Percentiles rank a stretch among this genome's conserved stretches.
phyloP scores from a whole-genome alignment of 1,140 invertebrate genomes.

The Thrips palmi region DNA sequence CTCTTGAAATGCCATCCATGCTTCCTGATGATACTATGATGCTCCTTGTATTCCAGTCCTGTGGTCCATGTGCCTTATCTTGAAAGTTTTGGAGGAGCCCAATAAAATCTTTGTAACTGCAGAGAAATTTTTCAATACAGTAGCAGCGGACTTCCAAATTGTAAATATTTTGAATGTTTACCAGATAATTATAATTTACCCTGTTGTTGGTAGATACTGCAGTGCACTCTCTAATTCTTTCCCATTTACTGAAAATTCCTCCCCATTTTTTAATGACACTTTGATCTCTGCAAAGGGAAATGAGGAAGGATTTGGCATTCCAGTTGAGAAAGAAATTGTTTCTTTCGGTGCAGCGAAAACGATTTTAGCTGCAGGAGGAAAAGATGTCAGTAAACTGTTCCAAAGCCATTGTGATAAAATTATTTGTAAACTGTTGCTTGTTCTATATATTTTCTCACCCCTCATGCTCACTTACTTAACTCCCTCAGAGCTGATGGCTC shows the following conservation, averaged over 20 bases:
- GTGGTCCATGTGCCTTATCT: slow-evolving; percentile 40
- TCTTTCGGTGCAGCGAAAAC: slow-evolving; percentile 40
- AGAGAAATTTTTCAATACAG: slow-evolving; percentile 10
- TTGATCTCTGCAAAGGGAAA: slow-evolving; percentile 51
- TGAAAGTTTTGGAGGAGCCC: slow-evolving; percentile 42
- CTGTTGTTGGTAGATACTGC: slow-evolving; percentile 55
- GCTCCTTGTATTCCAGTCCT: slow-evolving; percentile 36
- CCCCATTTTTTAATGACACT: slow-evolving; percentile 40
- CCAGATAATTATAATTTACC: slow-evolving; percentile 26
- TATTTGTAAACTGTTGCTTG: not conserved
- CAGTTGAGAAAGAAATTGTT: slow-evolving; percentile 53
- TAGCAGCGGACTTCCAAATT: slow-evolving; percentile 1
- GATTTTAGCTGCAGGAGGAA: slow-evolving; percentile 32
- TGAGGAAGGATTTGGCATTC: slow-evolving; percentile 54
- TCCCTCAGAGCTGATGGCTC: slow-evolving; percentile 22
- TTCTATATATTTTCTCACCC: slow-evolving; percentile 5
- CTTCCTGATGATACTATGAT: slow-evolving; percentile 49
- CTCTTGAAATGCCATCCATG: slow-evolving; percentile 58
- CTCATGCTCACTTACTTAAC: slow-evolving; percentile 20
- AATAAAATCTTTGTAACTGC: slow-evolving; percentile 37
- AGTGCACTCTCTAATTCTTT: slow-evolving; percentile 37
- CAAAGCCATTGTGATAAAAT: not conserved
- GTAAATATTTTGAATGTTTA: not conserved
- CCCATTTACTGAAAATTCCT: slow-evolving; percentile 32
- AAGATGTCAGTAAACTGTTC: not conserved